These are phyloP conservation scores for Gobio gobio DNA, from an alignment of 2,113 vertebrate genomes.

Conservation along the genomic window DNA sequence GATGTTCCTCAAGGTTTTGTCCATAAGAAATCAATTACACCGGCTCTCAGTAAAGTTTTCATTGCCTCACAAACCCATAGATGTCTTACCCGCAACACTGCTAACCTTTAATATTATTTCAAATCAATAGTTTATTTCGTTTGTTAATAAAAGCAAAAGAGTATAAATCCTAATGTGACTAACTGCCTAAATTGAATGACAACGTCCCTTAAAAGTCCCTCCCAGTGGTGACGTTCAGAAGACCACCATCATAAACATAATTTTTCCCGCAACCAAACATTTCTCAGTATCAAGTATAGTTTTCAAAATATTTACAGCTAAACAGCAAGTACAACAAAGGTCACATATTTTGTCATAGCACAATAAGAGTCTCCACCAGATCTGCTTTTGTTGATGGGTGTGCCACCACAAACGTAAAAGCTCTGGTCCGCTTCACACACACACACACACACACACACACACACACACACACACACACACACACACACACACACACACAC, in stretches of 20 bases:
- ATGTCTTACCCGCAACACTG: neutral
- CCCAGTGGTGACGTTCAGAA: neutral
- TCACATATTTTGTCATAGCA: neutral
- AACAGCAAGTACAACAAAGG: neutral
- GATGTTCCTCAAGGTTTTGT: constrained; percentile 25
- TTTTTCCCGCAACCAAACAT: neutral
- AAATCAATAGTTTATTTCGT: neutral
- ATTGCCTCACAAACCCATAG: neutral
- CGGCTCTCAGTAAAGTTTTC: neutral
- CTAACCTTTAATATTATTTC: neutral
- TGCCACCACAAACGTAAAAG: neutral
- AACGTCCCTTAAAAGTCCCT: neutral
- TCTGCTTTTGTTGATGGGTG: constrained; percentile 28
- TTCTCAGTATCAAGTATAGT: neutral
- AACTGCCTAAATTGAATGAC: neutral
- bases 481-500: too few species aligned
- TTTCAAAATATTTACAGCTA: neutral
- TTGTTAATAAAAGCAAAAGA: neutral
- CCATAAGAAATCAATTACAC: constrained; percentile 21
- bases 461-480: too few species aligned
- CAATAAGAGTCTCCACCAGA: neutral
- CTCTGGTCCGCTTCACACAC: neutral
- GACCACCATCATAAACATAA: neutral
- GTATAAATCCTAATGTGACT: neutral
- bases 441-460: too few species aligned